Conservation (phyloP, 2,888 invertebrate genomes). For the Chalcosyrphus nemorum region DNA sequence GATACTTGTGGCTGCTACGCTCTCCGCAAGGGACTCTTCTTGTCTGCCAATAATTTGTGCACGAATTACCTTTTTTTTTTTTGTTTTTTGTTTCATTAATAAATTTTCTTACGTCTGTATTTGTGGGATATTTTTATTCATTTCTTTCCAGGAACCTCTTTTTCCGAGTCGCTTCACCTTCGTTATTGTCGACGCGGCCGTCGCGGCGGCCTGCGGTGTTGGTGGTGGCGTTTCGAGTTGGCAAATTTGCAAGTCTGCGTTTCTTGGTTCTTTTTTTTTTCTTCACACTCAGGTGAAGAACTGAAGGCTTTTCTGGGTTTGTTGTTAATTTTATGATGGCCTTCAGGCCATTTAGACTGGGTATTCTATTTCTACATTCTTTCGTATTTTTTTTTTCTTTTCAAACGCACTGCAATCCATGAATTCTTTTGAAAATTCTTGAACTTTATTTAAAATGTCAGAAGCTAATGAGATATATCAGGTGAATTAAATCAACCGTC, state of each 20-base stretch:
- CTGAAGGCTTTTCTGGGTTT: not conserved
- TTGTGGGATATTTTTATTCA: not conserved
- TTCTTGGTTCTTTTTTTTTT: not conserved
- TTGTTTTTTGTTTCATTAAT: conserved; percentile 34
- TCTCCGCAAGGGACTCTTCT: not conserved
- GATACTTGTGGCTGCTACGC: no score
- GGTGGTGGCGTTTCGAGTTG: not conserved
- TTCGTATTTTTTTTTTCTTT: not conserved
- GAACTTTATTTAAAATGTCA: not conserved
- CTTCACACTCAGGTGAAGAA: not conserved
- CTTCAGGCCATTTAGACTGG: not conserved
- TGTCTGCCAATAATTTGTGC: conserved; percentile 32
- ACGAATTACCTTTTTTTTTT: no score
- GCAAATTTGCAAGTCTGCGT: not conserved
- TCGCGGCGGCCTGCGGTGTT: no score
- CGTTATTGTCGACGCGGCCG: not conserved
- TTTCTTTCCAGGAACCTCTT: conserved; percentile 21
- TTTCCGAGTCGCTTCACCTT: conserved; percentile 29
- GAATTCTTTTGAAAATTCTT: not conserved
- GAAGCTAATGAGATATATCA: not conserved
- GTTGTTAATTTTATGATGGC: not conserved
- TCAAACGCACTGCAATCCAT: not conserved
- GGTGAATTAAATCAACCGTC: not conserved
- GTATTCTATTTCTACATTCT: not conserved
- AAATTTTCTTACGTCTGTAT: not conserved